Conservation (phyloP, 30 jellyfish, hydroid and myxozoan genomes). For the Clytia hemisphaerica region DNA sequence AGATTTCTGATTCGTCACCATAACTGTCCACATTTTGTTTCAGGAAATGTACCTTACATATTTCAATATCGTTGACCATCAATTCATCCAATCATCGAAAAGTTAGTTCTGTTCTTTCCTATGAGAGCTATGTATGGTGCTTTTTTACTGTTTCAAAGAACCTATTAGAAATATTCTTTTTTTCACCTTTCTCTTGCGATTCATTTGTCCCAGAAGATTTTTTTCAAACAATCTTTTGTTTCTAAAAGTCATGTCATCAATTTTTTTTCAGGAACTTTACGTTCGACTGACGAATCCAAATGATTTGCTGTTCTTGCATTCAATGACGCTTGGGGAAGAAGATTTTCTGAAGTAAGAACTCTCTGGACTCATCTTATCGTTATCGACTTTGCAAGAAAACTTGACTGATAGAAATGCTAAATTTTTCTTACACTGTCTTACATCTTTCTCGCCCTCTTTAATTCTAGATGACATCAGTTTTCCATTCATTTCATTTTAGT, state of each 20-base stretch:
- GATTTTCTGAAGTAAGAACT: constrained; percentile 70
- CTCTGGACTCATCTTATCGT: not conserved
- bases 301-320: constrained; percentile 68
- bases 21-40: no score
- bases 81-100: not conserved
- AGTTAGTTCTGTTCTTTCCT: no score
- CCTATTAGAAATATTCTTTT: no score
- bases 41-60: no score
- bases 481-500: constrained; percentile 28
- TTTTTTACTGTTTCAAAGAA: no score
- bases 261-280: constrained; percentile 59
- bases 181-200: no score
- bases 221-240: not conserved
- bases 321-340: constrained; percentile 73
- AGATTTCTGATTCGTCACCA: no score
- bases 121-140: no score
- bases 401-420: no score
- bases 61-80: not conserved
- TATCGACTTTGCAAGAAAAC: no score
- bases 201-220: not conserved
- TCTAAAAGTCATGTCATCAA: no score
- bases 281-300: constrained; percentile 68
- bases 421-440: not conserved
- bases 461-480: not conserved
- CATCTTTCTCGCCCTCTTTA: no score